Evolutionary conservation across 1,140 invertebrate species (phyloP), one percentile per base, ranked within the genome.

Genomic region (Frieseomelitta varia): DNA sequence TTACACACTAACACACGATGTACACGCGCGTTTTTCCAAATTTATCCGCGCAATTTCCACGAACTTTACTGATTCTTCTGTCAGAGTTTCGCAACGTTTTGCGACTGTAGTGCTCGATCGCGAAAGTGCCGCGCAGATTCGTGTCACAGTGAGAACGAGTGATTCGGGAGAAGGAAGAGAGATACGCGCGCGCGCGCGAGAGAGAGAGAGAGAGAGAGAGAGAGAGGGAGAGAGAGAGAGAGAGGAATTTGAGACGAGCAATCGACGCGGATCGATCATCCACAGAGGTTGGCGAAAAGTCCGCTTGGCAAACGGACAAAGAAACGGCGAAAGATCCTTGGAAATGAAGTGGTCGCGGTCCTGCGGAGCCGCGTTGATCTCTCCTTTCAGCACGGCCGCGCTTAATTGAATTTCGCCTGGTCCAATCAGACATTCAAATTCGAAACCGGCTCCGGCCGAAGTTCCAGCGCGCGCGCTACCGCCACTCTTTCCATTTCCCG

Each of bases 371-470:
- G 61, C 83, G 81, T 84, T 79, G 58, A 79, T 84, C 84, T 79
- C 84, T 79, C 84, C 81, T 85, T 86, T 88, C 85, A 81, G 27
- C 78, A 51, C 30, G 55, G 53, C 67, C 27, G 74, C 77, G 85
- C 75, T 90, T 92, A 92, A 93, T 93, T 91, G 91, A 92, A 93
- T 92, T 88, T 92, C 86, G 87, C 86, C 39, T 88, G 81, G 88
- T 91, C 79, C 90, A 91, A 92, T 93, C 92, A 91, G 92, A 92
- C 91, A 93, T 93, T 93, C 90, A 93, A 93, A 92, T 93, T 92
- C 84, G 82, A 80, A 76, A 21, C 80, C 30, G 55, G 69, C 51
- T 75, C 75, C 67, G 34, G 61, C 55, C 68, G 61, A 72, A 78
- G 55, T 85, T 65, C 53, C 80, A 72, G 30, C 27, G 39, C 81